phyloP scores from a whole-genome alignment of 2,888 invertebrate genomes.

The Digitonthophagus gazella region DNA sequence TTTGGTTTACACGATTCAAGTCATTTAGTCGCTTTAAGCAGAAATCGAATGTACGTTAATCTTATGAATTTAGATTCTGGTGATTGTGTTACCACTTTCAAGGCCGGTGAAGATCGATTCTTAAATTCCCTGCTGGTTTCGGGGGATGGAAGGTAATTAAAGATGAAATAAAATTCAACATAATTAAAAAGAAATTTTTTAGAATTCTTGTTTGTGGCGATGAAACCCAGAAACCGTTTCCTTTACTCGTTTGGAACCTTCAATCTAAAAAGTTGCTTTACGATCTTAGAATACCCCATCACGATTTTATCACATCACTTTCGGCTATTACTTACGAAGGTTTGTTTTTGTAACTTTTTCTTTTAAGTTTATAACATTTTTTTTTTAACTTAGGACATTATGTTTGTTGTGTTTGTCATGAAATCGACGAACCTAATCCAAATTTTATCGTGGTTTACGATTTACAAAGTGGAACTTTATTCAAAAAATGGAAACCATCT shows the following conservation, averaged over 20 bases:
- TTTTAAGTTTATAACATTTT: constrained; percentile 16
- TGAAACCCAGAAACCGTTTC: constrained; percentile 90
- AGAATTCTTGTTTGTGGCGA: constrained; percentile 87
- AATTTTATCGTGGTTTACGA: constrained; percentile 91
- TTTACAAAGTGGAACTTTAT: constrained; percentile 83
- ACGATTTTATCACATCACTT: constrained; percentile 81
- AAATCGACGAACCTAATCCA: constrained; percentile 74
- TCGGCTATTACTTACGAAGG: constrained; percentile 86
- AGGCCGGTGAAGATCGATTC: constrained; percentile 87
- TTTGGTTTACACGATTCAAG: constrained; percentile 79
- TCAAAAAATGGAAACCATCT: constrained; percentile 89
- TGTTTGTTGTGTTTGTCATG: constrained; percentile 68
- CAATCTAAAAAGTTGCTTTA: constrained; percentile 80
- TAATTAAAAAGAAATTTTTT: constrained; percentile 33
- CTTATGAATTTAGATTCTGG: constrained; percentile 81
- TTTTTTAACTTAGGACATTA: constrained; percentile 59
- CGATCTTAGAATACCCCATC: constrained; percentile 84
- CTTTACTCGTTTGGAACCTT: constrained; percentile 85
- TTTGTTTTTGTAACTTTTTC: constrained; percentile 28
- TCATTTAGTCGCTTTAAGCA: constrained; percentile 77
- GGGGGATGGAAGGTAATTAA: constrained; percentile 81
- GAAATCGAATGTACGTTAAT: constrained; percentile 88
- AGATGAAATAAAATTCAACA: constrained; percentile 20
- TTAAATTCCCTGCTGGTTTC: constrained; percentile 84
- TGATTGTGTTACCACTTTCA: constrained; percentile 83